phyloP scores from a whole-genome alignment of 2,113 vertebrate genomes.

The Chloroceryle aenea region DNA sequence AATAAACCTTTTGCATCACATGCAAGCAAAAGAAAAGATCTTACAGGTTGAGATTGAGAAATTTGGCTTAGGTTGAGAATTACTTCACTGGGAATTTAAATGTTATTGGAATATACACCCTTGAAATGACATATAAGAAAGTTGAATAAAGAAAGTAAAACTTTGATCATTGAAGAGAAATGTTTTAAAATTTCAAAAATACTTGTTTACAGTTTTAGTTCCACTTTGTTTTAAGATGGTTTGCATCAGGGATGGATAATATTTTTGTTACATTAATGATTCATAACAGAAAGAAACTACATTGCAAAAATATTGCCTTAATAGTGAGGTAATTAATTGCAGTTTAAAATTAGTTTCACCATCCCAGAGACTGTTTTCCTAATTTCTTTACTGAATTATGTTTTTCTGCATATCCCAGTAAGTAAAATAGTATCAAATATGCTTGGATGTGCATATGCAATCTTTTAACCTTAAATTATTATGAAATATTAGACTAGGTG shows the following conservation, averaged over 20 bases:
- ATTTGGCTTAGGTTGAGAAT: neutral
- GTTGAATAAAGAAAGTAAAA: neutral
- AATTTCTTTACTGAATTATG: neutral
- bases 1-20: neutral
- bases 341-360: constrained; percentile 2
- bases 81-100: neutral
- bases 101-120: neutral
- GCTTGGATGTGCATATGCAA: neutral
- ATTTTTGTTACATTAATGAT: constrained; percentile 1
- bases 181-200: neutral
- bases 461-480: neutral
- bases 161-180: neutral
- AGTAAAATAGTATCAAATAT: neutral
- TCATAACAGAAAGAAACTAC: neutral
- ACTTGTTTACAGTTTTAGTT: neutral
- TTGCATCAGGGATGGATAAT: neutral
- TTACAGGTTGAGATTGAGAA: neutral
- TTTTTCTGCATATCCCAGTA: neutral
- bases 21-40: neutral
- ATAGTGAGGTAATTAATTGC: constrained; percentile 18
- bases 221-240: constrained; percentile 6
- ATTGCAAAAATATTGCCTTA: neutral
- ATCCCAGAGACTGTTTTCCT: neutral
- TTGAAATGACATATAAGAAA: neutral
- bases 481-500: neutral